Conservation (phyloP, 2,888 invertebrate species). For the Uloborus plumipes region DNA sequence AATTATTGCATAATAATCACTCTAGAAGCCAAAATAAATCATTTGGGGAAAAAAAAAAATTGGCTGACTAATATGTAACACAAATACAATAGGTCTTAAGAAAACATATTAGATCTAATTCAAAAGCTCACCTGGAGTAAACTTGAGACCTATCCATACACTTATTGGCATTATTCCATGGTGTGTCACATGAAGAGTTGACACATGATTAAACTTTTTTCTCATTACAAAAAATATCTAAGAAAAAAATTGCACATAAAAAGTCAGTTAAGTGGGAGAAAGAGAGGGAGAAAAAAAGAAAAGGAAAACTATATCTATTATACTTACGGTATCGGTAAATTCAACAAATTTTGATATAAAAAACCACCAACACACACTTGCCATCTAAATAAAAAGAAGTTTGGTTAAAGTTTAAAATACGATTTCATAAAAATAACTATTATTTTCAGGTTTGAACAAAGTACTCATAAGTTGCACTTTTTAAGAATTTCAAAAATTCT, state of each 20-base stretch:
- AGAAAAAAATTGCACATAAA: background rate
- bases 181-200: constrained; percentile 94
- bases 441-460: too few species aligned
- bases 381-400: constrained; percentile 78
- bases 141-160: constrained; percentile 95
- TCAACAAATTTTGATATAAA: constrained; percentile 90
- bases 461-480: too few species aligned
- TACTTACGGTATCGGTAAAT: constrained; percentile 83
- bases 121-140: constrained; percentile 84
- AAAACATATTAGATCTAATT: background rate
- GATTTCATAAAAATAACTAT: background rate
- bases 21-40: too few species aligned
- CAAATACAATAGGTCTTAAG: too few species aligned
- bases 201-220: constrained; percentile 94
- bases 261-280: background rate
- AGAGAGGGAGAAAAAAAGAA: background rate
- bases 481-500: too few species aligned
- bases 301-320: background rate
- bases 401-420: background rate
- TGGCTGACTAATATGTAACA: too few species aligned
- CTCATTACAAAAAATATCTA: constrained; percentile 89
- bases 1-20: too few species aligned
- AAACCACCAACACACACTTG: constrained; percentile 88
- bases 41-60: too few species aligned
- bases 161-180: constrained; percentile 98